These are phyloP conservation scores for Lasius fuliginosus DNA, from an alignment of 2,888 invertebrate genomes.

Conservation along the genomic window DNA sequence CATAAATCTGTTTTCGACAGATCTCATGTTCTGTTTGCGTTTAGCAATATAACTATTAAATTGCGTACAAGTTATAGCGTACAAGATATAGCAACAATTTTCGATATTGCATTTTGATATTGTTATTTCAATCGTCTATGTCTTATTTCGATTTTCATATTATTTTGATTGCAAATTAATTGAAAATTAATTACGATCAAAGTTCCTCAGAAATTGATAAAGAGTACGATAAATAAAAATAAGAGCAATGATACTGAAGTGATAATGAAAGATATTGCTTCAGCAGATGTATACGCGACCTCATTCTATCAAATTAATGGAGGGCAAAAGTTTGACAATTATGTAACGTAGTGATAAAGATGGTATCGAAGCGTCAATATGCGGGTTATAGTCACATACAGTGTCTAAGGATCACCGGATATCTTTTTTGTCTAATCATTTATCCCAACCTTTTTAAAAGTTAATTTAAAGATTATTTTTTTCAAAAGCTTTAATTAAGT, in stretches of 20 bases:
- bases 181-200: conserved; percentile 16
- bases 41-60: background rate
- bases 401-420: background rate
- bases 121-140: background rate
- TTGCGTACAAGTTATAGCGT: background rate
- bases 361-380: background rate
- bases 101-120: background rate
- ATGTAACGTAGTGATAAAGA: conserved; percentile 3
- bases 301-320: background rate
- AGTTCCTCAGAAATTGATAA: background rate
- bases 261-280: conserved; percentile 14
- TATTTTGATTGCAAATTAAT: background rate
- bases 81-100: background rate
- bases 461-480: background rate
- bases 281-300: background rate
- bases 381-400: background rate
- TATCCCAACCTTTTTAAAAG: background rate
- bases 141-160: background rate
- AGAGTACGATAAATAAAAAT: background rate
- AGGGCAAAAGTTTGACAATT: conserved; percentile 27
- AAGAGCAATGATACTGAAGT: background rate
- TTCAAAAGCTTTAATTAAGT: background rate
- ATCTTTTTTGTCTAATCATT: background rate
- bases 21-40: background rate
- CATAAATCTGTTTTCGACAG: conserved; percentile 18